Base-by-base conservation (phyloP, 2,113 vertebrate genomes). In the Sinocyclocheilus rhinocerous region DNA sequence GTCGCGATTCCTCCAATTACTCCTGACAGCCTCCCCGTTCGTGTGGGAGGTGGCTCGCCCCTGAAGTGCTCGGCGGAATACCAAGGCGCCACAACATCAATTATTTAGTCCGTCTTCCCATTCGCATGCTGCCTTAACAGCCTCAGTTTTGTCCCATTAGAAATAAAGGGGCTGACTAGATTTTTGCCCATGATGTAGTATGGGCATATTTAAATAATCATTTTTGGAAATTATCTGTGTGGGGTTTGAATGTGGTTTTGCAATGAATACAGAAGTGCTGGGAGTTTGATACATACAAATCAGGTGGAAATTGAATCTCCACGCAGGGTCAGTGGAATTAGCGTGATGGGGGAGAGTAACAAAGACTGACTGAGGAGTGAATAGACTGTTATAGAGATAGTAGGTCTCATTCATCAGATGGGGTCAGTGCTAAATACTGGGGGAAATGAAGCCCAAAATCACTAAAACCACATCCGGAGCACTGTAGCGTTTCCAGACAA, bases 1-100 rank as follows among this genome's bases (percentile, higher is more conserved):
- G 92, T 93, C 92, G 92, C 92, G 91, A 94, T 93, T 95, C 91
- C 92, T 92, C 94, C 94, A 95, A 94, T 95, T 94, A 95, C 85
- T 89, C 91, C 91, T 94, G 95, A 95, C 93, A 94, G 93, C 89
- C 93, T 91, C 26, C 93, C 90, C 89, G 89, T 93, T 90, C 90
- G 91, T 83, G 92, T 94, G 92, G 94, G 95, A 94, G 93, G 94
- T 88, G 90, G 92, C 91, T 94, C 93, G 93, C 92, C 94, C 88
- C 93, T 91, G 92, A 94, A 93, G 92, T 92, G 92, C 93, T 92
- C 91, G 86, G 90, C 89, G 89, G 93, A 94, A 94, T 93, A 90
- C 85, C 89, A 93, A 94, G 92, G 90, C 90, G 57, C 89, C 91
- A 91, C 91, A 91, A 89, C 92, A 95, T 95, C 92, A 94, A 95